These are phyloP conservation scores for Lamproptera curius DNA, from an alignment of 2,888 invertebrate species.

Conservation along the genomic window DNA sequence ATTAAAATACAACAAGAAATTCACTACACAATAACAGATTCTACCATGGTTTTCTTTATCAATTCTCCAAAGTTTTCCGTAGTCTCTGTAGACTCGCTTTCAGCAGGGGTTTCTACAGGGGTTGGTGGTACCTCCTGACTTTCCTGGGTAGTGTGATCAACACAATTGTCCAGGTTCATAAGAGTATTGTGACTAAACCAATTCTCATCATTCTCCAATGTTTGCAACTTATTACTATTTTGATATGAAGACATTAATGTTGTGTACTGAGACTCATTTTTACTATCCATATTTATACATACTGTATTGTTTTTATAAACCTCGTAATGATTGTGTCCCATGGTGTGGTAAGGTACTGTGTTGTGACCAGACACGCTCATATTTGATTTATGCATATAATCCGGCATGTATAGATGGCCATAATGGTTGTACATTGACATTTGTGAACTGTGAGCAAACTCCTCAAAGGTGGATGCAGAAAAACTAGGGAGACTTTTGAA, in stretches of 20 bases:
- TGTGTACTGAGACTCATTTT: slow-evolving; percentile 79
- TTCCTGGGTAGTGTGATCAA: slow-evolving; percentile 56
- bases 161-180: slow-evolving; percentile 54
- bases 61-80: slow-evolving; percentile 93
- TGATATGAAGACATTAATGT: slow-evolving; percentile 82
- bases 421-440: slow-evolving; percentile 73
- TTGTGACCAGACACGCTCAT: slow-evolving; percentile 49
- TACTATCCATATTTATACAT: slow-evolving; percentile 66
- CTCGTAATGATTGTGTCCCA: slow-evolving; percentile 58
- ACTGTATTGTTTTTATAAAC: slow-evolving; percentile 61
- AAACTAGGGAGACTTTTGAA: slow-evolving; percentile 67
- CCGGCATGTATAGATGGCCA: slow-evolving; percentile 66
- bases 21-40: slow-evolving; percentile 89
- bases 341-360: slow-evolving; percentile 52
- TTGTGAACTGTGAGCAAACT: slow-evolving; percentile 74
- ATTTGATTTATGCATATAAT: slow-evolving; percentile 61
- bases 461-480: slow-evolving; percentile 71
- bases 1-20: slow-evolving; percentile 66
- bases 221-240: slow-evolving; percentile 82
- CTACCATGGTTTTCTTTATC: slow-evolving; percentile 95
- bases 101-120: slow-evolving; percentile 33
- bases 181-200: slow-evolving; percentile 71
- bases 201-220: slow-evolving; percentile 73
- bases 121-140: slow-evolving; percentile 41
- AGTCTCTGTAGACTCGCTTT: slow-evolving; percentile 45